These are phyloP conservation scores for Arnoldichthys spilopterus DNA, from an alignment of 2,797 vertebrate genomes.

Conservation along the genomic window DNA sequence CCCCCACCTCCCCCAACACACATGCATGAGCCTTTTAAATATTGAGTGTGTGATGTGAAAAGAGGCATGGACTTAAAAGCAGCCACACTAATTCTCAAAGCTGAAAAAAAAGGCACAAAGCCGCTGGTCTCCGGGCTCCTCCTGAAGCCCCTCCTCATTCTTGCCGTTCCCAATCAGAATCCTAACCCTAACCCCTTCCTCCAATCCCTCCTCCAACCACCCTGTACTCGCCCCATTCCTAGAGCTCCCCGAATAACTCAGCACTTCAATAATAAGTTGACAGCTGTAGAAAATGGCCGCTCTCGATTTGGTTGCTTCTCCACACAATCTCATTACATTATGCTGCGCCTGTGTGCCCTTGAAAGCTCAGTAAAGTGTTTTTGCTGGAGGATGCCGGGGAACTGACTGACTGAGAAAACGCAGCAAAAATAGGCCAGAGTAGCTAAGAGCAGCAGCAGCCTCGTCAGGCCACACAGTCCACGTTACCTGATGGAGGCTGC, in stretches of 20 bases:
- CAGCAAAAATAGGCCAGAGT: slow-evolving; percentile 46
- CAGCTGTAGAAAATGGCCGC: slow-evolving; percentile 82
- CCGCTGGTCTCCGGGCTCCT: slow-evolving; percentile 61
- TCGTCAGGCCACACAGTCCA: not conserved
- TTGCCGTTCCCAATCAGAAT: slow-evolving; percentile 38
- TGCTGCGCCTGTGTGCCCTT: slow-evolving; percentile 65
- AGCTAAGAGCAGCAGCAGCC: not conserved
- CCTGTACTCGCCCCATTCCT: slow-evolving; percentile 25
- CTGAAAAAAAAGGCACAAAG: slow-evolving; percentile 67
- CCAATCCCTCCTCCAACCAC: slow-evolving; percentile 52
- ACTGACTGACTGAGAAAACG: slow-evolving; percentile 24
- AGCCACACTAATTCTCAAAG: slow-evolving; percentile 41
- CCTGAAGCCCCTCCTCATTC: slow-evolving; percentile 48
- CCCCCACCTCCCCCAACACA: too few relatives aligned
- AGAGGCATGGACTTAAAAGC: slow-evolving; percentile 59
- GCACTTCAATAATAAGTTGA: slow-evolving; percentile 56
- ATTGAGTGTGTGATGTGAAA: slow-evolving; percentile 61
- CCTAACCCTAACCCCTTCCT: slow-evolving; percentile 43
- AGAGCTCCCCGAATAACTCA: slow-evolving; percentile 42
- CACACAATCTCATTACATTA: slow-evolving; percentile 78
- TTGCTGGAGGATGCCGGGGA: slow-evolving; percentile 52
- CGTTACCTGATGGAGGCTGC: slow-evolving; percentile 1
- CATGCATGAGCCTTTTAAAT: slow-evolving; percentile 56
- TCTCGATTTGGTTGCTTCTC: slow-evolving; percentile 75
- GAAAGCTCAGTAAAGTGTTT: slow-evolving; percentile 57